These are phyloP conservation scores for Pseudomugil gertrudae DNA, from an alignment of 2,797 vertebrate species.

Conservation along the genomic window DNA sequence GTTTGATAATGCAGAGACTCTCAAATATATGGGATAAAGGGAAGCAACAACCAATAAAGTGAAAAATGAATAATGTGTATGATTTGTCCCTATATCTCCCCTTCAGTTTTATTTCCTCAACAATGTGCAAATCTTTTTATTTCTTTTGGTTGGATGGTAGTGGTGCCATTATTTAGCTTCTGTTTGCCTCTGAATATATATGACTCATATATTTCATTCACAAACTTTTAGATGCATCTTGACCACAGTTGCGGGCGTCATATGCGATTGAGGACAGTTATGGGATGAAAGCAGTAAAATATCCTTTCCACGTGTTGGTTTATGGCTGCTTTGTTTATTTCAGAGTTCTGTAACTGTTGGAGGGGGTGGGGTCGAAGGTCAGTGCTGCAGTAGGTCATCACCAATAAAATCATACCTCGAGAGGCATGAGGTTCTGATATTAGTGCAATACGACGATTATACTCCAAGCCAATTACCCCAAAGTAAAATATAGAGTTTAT, in stretches of 20 bases:
- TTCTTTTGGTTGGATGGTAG: conserved; percentile 63
- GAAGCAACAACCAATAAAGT: background rate
- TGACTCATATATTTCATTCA: conserved; percentile 37
- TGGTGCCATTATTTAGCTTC: conserved; percentile 68
- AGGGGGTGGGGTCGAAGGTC: conserved; percentile 42
- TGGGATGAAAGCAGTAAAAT: conserved; percentile 37
- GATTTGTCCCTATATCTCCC: background rate
- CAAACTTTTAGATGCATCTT: conserved; percentile 1
- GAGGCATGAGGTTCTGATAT: conserved; percentile 15
- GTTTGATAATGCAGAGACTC: background rate
- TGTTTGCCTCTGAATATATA: conserved; percentile 42
- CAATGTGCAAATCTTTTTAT: conserved; percentile 61
- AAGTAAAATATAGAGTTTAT: background rate
- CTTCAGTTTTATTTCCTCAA: conserved; percentile 46
- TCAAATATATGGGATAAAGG: background rate
- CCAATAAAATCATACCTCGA: conserved; percentile 34
- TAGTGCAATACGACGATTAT: background rate
- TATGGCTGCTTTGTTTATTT: conserved; percentile 46
- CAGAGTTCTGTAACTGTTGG: conserved; percentile 3
- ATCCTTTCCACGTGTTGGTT: conserved; percentile 52
- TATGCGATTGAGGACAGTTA: conserved; percentile 29
- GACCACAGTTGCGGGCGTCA: background rate
- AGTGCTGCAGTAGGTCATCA: conserved; percentile 39
- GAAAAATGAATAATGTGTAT: conserved; percentile 17
- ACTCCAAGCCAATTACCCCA: background rate